Evolutionary conservation across 1,140 invertebrate species (phyloP), one percentile per base, ranked within the genome.

Genomic region (Saxidomus purpurata): DNA sequence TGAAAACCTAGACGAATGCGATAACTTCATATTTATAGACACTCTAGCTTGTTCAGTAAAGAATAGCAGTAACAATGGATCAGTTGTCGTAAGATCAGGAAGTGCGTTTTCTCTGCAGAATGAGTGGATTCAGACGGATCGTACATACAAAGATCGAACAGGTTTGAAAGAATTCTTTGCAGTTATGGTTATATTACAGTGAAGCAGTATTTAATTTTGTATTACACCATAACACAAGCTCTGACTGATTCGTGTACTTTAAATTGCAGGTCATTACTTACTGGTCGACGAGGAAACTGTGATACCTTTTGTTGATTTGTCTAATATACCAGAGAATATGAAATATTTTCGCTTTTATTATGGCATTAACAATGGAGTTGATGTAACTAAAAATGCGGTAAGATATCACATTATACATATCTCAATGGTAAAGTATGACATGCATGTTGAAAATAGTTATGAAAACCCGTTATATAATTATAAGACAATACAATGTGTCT

Each of bases 211-310:
- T 8, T 4, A 43, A 43, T 43, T 43, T 43, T 43, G 43, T 43
- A 15, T n/a, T n/a, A n/a, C n/a, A n/a, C n/a, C n/a, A n/a, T n/a
- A n/a, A n/a, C n/a, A n/a, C n/a, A n/a, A n/a, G n/a, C n/a, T n/a
- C n/a, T n/a, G n/a, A n/a, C n/a, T n/a, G n/a, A n/a, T n/a, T n/a
- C n/a, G n/a, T n/a, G n/a, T n/a, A n/a, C n/a, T n/a, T n/a, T n/a
- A n/a, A n/a, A 43, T 43, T 59, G 3, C 25, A 82, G 80, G 61
- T 63, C 80, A 63, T 17, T 82, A 82, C 47, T 40, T 82, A 31
- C 13, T 82, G 3, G 15, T 82, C 11, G 38, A 67, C 11, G 55
- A 82, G 25, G 80, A 59, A 11, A 82, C 3, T 6, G 0, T 36
- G 0, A 22, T 82, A n/a, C 2, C 55, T 40, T 9, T 82, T 4